Conservation (phyloP, 2,888 invertebrate genomes). For the Trachelus tabidus region DNA sequence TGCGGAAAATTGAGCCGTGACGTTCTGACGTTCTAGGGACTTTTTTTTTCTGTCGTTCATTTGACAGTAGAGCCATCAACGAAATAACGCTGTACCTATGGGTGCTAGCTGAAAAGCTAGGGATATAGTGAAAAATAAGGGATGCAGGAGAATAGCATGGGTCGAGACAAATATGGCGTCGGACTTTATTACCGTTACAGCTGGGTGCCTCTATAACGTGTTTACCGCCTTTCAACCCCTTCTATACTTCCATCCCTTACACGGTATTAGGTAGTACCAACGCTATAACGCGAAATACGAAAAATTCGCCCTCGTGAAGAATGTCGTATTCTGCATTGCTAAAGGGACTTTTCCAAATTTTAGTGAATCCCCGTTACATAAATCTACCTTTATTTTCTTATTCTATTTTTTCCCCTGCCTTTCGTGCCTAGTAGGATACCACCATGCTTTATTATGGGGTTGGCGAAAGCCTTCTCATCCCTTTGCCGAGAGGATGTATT, state of each 20-base stretch:
- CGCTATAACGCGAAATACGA: constrained; percentile 22
- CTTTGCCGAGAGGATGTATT: not conserved
- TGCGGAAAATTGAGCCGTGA: not conserved
- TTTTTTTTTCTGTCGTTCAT: not conserved
- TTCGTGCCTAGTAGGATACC: not conserved
- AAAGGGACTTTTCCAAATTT: not conserved
- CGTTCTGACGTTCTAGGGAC: not conserved
- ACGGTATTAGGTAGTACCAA: not conserved
- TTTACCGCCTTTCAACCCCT: constrained; percentile 15
- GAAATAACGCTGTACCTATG: not conserved
- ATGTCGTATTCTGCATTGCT: not conserved
- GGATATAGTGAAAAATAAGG: constrained; percentile 18
- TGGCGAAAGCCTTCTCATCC: not conserved
- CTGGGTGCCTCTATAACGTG: constrained; percentile 31
- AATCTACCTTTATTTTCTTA: not conserved
- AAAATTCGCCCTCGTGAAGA: constrained; percentile 26
- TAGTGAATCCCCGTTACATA: not conserved
- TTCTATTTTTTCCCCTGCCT: not conserved
- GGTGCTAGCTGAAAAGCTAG: not conserved
- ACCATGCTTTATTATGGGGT: not conserved
- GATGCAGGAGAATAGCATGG: constrained; percentile 30
- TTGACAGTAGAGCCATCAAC: not conserved
- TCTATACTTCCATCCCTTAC: not conserved
- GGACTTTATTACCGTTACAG: constrained; percentile 38
- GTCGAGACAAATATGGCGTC: constrained; percentile 37